Evolutionary conservation across 2,888 invertebrate genomes (phyloP).

Genomic region (Agriopis leucophaearia): DNA sequence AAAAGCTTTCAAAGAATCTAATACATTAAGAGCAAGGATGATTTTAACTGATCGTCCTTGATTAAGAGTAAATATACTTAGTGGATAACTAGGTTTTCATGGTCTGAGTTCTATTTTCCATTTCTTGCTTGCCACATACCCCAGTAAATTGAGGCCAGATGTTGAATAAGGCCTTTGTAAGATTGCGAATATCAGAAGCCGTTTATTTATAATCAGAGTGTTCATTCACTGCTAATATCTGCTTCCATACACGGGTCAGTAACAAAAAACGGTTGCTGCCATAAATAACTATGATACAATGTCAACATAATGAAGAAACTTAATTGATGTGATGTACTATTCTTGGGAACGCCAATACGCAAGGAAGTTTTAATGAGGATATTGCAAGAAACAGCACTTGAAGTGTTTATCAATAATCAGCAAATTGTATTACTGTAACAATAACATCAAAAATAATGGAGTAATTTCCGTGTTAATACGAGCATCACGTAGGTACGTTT

Average conservation of each 20-base stretch:
- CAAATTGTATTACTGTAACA: constrained; percentile 1
- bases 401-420: constrained; percentile 19
- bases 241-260: constrained; percentile 63
- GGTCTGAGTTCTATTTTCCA: background rate
- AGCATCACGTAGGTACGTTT: background rate
- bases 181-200: constrained; percentile 52
- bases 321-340: constrained; percentile 51
- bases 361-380: constrained; percentile 28
- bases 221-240: constrained; percentile 71
- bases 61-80: background rate
- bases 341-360: constrained; percentile 23
- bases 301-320: constrained; percentile 63
- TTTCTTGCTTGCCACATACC: background rate
- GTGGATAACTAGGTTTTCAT: background rate
- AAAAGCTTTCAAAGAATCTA: too few relatives aligned
- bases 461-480: background rate
- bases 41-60: too few relatives aligned
- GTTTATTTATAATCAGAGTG: constrained; percentile 63
- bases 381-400: constrained; percentile 12
- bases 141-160: constrained; percentile 36
- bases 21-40: background rate
- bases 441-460: constrained; percentile 5
- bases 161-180: constrained; percentile 37
- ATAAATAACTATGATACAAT: constrained; percentile 82
- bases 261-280: constrained; percentile 70